phyloP scores from a whole-genome alignment of 2,888 invertebrate species.

The Yponomeuta malinellus region DNA sequence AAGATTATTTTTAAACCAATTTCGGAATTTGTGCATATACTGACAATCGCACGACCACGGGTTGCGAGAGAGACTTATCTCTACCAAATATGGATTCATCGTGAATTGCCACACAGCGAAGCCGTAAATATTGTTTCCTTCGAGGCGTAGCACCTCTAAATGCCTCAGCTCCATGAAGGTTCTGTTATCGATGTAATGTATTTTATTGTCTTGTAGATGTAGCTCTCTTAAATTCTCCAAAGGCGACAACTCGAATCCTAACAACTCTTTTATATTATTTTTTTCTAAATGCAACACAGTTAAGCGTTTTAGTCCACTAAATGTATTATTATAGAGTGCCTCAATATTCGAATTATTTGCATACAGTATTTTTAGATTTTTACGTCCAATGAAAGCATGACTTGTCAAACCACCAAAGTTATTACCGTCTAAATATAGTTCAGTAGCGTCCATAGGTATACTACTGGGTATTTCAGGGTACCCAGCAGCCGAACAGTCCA shows the following conservation, averaged over 20 bases:
- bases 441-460: slow-evolving; percentile 96
- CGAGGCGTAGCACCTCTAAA: slow-evolving; percentile 88
- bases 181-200: slow-evolving; percentile 88
- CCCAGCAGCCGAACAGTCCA: slow-evolving; percentile 89
- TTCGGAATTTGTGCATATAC: slow-evolving; percentile 85
- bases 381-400: slow-evolving; percentile 93
- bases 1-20: slow-evolving; percentile 85
- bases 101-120: slow-evolving; percentile 92
- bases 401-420: slow-evolving; percentile 90
- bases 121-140: slow-evolving; percentile 87
- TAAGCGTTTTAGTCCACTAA: slow-evolving; percentile 89
- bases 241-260: slow-evolving; percentile 88
- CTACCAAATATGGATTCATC: slow-evolving; percentile 89
- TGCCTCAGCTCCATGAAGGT: slow-evolving; percentile 88
- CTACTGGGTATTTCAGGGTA: slow-evolving; percentile 89
- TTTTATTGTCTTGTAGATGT: slow-evolving; percentile 90
- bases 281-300: slow-evolving; percentile 90
- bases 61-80: slow-evolving; percentile 88
- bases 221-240: slow-evolving; percentile 89
- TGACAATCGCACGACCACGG: slow-evolving; percentile 95
- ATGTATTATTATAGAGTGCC: slow-evolving; percentile 90
- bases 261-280: slow-evolving; percentile 85
- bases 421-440: slow-evolving; percentile 95
- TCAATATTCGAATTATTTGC: slow-evolving; percentile 93
- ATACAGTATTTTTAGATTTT: slow-evolving; percentile 90